Conservation (phyloP, 2,113 vertebrate genomes). For the Phrynocephalus versicolor region DNA sequence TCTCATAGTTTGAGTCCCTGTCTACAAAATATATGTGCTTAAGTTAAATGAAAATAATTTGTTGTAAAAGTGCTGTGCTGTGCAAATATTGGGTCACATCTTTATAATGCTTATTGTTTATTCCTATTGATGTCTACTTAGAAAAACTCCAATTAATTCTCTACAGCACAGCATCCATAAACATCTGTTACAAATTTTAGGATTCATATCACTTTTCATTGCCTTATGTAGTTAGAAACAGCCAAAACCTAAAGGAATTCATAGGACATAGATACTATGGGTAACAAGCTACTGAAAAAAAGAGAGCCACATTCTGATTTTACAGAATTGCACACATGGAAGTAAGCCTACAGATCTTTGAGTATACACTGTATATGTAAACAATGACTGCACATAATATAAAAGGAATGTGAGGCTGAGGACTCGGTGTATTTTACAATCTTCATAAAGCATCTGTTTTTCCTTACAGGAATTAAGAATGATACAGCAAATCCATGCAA, state of each 20-base stretch:
- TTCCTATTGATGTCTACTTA: not conserved
- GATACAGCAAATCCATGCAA: not conserved
- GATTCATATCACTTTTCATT: constrained; percentile 1
- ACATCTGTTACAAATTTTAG: not conserved
- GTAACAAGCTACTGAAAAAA: constrained; percentile 30
- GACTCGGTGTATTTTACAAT: not conserved
- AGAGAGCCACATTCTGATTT: constrained; percentile 51
- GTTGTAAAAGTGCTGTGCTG: not conserved
- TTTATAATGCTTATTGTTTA: not conserved
- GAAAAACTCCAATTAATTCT: not conserved
- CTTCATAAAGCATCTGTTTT: not conserved
- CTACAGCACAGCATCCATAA: not conserved
- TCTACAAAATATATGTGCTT: constrained; percentile 53
- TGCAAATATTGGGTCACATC: constrained; percentile 38
- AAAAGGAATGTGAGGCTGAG: not conserved
- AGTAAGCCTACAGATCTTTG: not conserved
- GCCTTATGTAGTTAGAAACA: constrained; percentile 32
- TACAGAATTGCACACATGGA: not conserved
- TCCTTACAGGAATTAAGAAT: constrained; percentile 16
- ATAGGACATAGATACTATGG: constrained; percentile 13
- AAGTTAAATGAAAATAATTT: constrained; percentile 36
- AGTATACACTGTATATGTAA: not conserved
- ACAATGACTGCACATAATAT: not conserved
- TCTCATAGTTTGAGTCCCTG: constrained; percentile 64
- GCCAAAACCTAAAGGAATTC: not conserved